Base-by-base conservation (phyloP, 2,113 vertebrate genomes). In the Eurypyga helias region DNA sequence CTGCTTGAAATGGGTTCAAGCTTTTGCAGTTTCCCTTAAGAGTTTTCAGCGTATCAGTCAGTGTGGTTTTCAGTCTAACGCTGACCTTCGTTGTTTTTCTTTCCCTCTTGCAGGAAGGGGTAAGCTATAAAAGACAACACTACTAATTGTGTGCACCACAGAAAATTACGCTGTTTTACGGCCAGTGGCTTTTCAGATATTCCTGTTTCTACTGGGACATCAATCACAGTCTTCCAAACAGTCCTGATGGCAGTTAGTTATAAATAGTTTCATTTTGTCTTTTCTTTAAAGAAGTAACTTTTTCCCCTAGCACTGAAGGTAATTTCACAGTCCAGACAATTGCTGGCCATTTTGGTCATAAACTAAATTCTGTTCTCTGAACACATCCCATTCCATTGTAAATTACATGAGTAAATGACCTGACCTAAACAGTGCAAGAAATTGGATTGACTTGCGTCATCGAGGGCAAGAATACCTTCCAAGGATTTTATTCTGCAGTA, bases 291-390 rank as follows among this genome's bases (percentile, higher is more conserved):
- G 49, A 49, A 83, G 38, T 64, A 69, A 46, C 49, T 52, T 90
- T 82, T 71, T 94, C 70, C 11, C 38, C 46, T 69, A 43, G n/a
- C 54, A 46, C 9, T 82, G 66, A 81, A 75, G 29, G 80, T 89
- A 87, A 94, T 89, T 94, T 95, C 17, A 48, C 38, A 84, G 33
- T 33, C 46, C 48, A 94, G 90, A 60, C 85, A 84, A 77, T 83
- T 94, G 89, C 55, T 91, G 72, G 6, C 38, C 31, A 7, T 86
- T 78, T 86, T 87, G 69, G 45, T 92, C 54, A 69, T 64, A 87
- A 91, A 83, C 34, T 73, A 83, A 93, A 91, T 83, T 87, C 45
- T 78, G 18, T 58, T 92, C 36, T 69, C 70, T 57, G 57, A 70
- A 89, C 80, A 60, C 34, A 85, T 71, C 33, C 54, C 31, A 11